phyloP scores from a whole-genome alignment of 2,888 invertebrate genomes.

The Malthinus flaveolus region DNA sequence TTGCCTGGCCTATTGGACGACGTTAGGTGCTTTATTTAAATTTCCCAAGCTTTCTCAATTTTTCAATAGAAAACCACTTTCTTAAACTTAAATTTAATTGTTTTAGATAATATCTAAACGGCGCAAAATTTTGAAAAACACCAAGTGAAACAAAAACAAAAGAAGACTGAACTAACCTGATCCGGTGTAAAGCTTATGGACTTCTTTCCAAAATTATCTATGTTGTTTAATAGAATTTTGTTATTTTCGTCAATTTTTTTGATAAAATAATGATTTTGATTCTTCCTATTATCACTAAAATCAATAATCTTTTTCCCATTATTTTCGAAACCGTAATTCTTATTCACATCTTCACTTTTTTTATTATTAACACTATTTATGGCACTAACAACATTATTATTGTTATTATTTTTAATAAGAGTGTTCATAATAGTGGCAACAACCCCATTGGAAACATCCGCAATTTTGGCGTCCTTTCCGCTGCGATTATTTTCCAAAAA shows the following conservation, averaged over 20 bases:
- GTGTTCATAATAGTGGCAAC: constrained; percentile 13
- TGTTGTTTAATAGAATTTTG: constrained; percentile 46
- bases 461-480: constrained; percentile 30
- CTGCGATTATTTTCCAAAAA: constrained; percentile 32
- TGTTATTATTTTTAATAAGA: constrained; percentile 29
- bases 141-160: no score
- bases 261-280: constrained; percentile 44
- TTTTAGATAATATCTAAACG: no score
- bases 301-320: constrained; percentile 36
- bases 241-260: constrained; percentile 41
- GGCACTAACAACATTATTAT: constrained; percentile 30
- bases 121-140: no score
- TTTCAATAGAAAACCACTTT: no score
- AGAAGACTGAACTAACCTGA: constrained; percentile 62
- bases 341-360: constrained; percentile 34
- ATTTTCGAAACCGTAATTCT: constrained; percentile 23
- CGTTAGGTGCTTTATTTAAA: no score
- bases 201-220: constrained; percentile 52
- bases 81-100: no score
- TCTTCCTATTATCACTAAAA: constrained; percentile 39
- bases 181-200: constrained; percentile 52
- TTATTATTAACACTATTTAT: constrained; percentile 27
- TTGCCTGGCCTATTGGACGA: no score
- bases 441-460: constrained; percentile 34
- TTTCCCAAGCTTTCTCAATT: no score